A percentile compares a stretch with the other conserved stretches of the same genome.
phyloP scores from a whole-genome alignment of 2,113 vertebrate species.

The Smithornis capensis region DNA sequence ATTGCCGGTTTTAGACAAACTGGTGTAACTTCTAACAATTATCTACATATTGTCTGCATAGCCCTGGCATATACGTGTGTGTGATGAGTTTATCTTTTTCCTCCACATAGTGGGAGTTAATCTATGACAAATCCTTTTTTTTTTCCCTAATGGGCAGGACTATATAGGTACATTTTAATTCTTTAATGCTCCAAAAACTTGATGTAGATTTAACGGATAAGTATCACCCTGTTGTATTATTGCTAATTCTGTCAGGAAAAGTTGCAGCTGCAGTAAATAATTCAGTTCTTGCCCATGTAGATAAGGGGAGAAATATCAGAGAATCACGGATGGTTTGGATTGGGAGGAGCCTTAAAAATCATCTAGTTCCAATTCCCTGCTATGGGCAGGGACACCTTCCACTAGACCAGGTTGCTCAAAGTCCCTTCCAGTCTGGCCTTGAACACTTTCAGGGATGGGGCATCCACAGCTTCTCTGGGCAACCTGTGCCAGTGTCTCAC shows the following conservation, averaged over 20 bases:
- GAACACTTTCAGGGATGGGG: too few species aligned
- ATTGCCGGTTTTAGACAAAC: background rate
- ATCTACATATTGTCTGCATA: background rate
- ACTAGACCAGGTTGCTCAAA: background rate
- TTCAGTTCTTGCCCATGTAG: background rate
- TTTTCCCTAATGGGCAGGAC: background rate
- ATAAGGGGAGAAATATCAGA: background rate
- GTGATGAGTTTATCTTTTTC: background rate
- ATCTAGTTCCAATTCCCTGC: fast-evolving
- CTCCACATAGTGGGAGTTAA: background rate
- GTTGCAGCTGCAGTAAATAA: background rate
- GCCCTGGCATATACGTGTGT: background rate
- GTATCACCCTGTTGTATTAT: background rate
- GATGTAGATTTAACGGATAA: background rate
- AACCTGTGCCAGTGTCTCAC: background rate
- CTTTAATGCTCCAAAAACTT: background rate
- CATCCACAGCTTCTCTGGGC: too few species aligned
- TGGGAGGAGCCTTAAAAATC: background rate
- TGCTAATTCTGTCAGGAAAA: background rate
- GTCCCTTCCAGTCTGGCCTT: background rate
- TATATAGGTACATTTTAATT: background rate
- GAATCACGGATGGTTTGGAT: background rate
- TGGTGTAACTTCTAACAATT: background rate
- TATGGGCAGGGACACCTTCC: background rate
- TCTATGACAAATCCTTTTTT: background rate